Evolutionary conservation across 2,888 invertebrate species (phyloP).

Genomic region (Cheilosia urbana): DNA sequence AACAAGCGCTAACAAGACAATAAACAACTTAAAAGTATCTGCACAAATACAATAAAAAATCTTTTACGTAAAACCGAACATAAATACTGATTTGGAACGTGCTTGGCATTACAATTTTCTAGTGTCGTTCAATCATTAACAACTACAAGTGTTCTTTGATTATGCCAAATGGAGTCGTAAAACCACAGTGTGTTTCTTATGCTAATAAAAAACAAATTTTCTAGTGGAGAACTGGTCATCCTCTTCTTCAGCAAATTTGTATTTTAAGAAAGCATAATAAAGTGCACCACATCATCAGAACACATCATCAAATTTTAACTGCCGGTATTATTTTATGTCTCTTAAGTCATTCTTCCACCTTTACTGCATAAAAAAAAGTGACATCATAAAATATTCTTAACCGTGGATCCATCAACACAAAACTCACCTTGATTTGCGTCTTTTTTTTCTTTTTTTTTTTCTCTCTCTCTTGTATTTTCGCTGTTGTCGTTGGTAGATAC

Average conservation of each 20-base stretch:
- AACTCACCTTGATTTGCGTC: slow-evolving; percentile 45
- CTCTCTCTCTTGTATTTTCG: neutral
- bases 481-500: slow-evolving; percentile 34
- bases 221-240: neutral
- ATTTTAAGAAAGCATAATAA: neutral
- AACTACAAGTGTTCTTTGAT: slow-evolving; percentile 17
- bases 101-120: slow-evolving; percentile 22
- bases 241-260: neutral
- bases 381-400: slow-evolving; percentile 24
- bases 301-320: neutral
- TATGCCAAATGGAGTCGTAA: slow-evolving; percentile 22
- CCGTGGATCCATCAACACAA: slow-evolving; percentile 15
- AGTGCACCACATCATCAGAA: neutral
- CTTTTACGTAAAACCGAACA: slow-evolving; percentile 13
- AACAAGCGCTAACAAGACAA: slow-evolving; percentile 20
- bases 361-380: slow-evolving; percentile 25
- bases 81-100: slow-evolving; percentile 34
- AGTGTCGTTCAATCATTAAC: slow-evolving; percentile 9
- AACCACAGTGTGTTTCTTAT: neutral
- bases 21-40: neutral
- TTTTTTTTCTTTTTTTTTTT: too few species aligned
- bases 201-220: neutral
- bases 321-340: neutral
- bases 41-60: slow-evolving; percentile 19
- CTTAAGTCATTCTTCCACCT: neutral